These are phyloP conservation scores for Heliconius hortense DNA, from an alignment of 2,888 invertebrate species.

Conservation along the genomic window DNA sequence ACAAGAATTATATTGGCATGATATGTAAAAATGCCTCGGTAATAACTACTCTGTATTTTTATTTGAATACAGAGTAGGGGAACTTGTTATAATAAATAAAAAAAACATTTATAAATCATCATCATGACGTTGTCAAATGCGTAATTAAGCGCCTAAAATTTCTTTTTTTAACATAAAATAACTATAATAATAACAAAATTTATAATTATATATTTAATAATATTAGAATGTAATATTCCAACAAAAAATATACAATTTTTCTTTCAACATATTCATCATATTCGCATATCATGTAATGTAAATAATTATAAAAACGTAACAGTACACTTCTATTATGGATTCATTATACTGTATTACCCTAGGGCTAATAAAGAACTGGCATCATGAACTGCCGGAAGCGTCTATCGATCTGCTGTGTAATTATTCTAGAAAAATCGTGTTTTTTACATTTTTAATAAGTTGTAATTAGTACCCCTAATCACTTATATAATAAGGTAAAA, in stretches of 20 bases:
- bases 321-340: conserved; percentile 5
- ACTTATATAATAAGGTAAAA: neutral
- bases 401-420: neutral
- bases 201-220: too few relatives aligned
- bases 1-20: neutral
- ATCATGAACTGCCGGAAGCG: conserved; percentile 1
- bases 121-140: too few relatives aligned
- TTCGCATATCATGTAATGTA: neutral
- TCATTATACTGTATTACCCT: conserved; percentile 3
- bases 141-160: too few relatives aligned
- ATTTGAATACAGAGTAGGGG: too few relatives aligned
- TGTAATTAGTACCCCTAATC: too few relatives aligned
- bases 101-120: too few relatives aligned
- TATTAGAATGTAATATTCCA: too few relatives aligned
- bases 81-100: too few relatives aligned
- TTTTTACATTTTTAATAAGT: conserved; percentile 2
- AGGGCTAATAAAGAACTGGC: neutral
- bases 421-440: conserved; percentile 1
- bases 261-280: neutral
- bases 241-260: neutral
- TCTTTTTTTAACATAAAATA: too few relatives aligned
- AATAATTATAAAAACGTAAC: conserved; percentile 1
- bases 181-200: too few relatives aligned
- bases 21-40: neutral
- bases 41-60: neutral